These are phyloP conservation scores for Tympanoctomys barrerae DNA, from an alignment of 2,797 vertebrate genomes.

Conservation along the genomic window DNA sequence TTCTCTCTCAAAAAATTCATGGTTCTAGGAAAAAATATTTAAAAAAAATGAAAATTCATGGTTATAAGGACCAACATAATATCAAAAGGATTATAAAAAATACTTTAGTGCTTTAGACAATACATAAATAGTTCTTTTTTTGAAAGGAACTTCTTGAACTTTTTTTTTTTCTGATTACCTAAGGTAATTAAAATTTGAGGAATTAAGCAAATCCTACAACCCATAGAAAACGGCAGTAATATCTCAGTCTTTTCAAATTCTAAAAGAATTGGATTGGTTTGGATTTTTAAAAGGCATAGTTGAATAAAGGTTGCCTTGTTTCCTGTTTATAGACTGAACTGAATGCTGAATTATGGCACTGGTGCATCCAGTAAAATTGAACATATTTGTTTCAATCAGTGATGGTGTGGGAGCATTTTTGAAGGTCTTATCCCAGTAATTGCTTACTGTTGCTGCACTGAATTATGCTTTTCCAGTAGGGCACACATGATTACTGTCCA, in stretches of 20 bases:
- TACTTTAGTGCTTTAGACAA: not conserved
- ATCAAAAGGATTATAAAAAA: slow-evolving; percentile 14
- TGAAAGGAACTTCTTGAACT: slow-evolving; percentile 16
- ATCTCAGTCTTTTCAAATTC: not conserved
- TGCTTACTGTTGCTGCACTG: not conserved
- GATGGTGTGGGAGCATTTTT: not conserved
- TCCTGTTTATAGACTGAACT: slow-evolving; percentile 5
- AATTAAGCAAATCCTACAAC: not conserved
- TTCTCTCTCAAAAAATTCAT: not conserved
- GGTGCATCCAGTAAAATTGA: not conserved
- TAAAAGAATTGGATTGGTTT: slow-evolving; percentile 33
- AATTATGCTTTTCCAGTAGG: not conserved
- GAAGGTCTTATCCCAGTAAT: slow-evolving; percentile 49
- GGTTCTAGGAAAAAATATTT: not conserved
- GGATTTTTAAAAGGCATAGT: not conserved
- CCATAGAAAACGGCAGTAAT: not conserved
- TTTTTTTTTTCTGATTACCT: slow-evolving; percentile 38
- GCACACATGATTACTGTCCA: not conserved
- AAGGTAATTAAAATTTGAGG: not conserved
- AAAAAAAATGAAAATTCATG: not conserved
- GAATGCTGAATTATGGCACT: slow-evolving; percentile 53
- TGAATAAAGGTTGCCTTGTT: slow-evolving; percentile 16
- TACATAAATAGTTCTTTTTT: not conserved
- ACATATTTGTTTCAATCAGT: slow-evolving; percentile 65
- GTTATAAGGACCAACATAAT: not conserved